phyloP scores from a whole-genome alignment of 2,113 vertebrate species.

The Calyptommatus sinebrachiatus region DNA sequence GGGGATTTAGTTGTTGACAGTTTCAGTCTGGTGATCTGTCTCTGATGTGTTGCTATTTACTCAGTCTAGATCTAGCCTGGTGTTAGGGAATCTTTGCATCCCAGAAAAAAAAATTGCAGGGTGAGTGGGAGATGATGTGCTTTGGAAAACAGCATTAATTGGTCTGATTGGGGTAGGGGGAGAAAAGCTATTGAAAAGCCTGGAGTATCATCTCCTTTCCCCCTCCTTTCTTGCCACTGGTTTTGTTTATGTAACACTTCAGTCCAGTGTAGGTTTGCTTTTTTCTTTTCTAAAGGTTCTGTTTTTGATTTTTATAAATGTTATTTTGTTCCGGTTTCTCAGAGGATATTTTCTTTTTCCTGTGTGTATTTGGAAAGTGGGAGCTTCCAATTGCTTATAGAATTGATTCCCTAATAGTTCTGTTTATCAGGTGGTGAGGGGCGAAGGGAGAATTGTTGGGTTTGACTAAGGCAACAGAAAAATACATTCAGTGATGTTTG shows the following conservation, averaged over 20 bases:
- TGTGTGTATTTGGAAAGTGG: constrained; percentile 37
- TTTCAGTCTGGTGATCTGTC: constrained; percentile 53
- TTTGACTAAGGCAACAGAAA: constrained; percentile 43
- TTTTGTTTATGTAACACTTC: constrained; percentile 74
- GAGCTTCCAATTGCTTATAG: constrained; percentile 41
- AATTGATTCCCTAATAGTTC: constrained; percentile 68
- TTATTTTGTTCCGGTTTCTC: constrained; percentile 45
- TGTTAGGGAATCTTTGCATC: constrained; percentile 60
- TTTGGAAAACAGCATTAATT: neutral
- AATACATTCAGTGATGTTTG: constrained; percentile 28
- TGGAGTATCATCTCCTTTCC: neutral
- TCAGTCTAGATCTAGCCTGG: constrained; percentile 37
- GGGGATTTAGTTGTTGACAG: constrained; percentile 36
- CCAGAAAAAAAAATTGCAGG: constrained; percentile 12
- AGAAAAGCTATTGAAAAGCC: neutral
- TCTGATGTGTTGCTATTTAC: constrained; percentile 64
- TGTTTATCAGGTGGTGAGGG: constrained; percentile 54
- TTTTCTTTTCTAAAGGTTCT: constrained; percentile 36
- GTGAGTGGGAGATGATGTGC: neutral
- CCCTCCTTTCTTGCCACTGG: constrained; percentile 27
- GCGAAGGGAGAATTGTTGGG: constrained; percentile 30
- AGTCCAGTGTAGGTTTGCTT: constrained; percentile 56
- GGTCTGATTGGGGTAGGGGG: neutral
- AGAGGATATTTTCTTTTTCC: constrained; percentile 33
- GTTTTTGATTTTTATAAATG: constrained; percentile 41